These are phyloP conservation scores for Hypocryptadius cinnamomeus DNA, from an alignment of 2,113 vertebrate genomes.

Conservation along the genomic window DNA sequence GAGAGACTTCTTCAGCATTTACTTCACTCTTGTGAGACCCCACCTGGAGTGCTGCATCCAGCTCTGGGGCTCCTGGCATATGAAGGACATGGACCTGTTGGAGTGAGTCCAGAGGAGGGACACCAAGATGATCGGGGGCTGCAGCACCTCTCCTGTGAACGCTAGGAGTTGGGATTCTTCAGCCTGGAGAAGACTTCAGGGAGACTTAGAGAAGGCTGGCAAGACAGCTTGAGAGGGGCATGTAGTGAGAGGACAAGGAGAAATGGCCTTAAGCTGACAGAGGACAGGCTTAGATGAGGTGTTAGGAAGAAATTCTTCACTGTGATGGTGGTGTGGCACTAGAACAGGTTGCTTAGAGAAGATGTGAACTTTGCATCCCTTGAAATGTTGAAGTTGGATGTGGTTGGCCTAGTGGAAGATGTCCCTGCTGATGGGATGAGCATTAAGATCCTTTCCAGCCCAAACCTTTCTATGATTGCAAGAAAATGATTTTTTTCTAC, in stretches of 20 bases:
- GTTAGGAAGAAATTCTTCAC: not conserved
- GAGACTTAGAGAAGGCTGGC: not conserved
- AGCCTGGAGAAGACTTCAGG: not conserved
- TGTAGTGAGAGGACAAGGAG: not conserved
- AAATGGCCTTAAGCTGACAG: not conserved
- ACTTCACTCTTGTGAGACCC: not conserved
- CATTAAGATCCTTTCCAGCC: not conserved
- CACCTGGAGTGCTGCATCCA: not conserved
- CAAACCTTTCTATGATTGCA: not conserved
- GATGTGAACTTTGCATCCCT: not conserved
- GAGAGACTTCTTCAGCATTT: not conserved
- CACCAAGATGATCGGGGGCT: not conserved
- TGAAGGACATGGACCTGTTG: too few relatives aligned
- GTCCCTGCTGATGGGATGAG: not conserved
- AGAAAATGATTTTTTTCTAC: not conserved
- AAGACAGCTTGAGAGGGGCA: not conserved
- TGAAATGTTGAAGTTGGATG: not conserved
- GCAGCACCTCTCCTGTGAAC: not conserved
- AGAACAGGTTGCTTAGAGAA: not conserved
- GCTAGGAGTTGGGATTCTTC: not conserved
- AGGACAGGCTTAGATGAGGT: not conserved
- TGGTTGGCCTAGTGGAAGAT: not conserved
- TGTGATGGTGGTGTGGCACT: not conserved
- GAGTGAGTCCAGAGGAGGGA: too few relatives aligned
- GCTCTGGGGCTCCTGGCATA: not conserved